Conservation (phyloP, 2,888 invertebrate species). For the Diarsia rubi region DNA sequence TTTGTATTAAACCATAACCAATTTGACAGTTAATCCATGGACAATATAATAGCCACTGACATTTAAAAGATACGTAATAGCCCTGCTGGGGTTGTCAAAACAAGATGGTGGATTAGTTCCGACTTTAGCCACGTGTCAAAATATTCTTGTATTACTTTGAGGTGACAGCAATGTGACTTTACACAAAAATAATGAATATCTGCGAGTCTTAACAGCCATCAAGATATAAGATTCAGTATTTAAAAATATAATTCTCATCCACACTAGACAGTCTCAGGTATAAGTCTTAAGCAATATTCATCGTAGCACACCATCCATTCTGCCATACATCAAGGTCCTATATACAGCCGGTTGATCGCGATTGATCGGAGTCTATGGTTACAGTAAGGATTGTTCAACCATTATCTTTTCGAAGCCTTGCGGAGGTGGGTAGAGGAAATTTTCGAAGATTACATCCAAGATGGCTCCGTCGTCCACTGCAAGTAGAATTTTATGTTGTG, state of each 20-base stretch:
- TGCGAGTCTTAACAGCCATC: conserved; percentile 37
- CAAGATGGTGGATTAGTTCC: not conserved
- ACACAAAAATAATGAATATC: not conserved
- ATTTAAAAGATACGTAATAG: too few relatives aligned
- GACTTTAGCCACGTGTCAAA: not conserved
- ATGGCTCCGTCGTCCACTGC: conserved; percentile 99
- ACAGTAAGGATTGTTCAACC: conserved; percentile 98
- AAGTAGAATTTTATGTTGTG: conserved; percentile 66
- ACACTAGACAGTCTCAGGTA: conserved; percentile 62
- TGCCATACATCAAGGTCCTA: conserved; percentile 66
- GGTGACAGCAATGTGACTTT: not conserved
- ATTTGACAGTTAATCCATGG: too few relatives aligned
- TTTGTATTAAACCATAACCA: too few relatives aligned
- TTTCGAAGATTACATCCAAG: conserved; percentile 97
- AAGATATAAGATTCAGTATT: conserved; percentile 56
- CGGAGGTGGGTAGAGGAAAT: conserved; percentile 96
- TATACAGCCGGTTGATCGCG: conserved; percentile 58
- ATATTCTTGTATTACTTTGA: not conserved
- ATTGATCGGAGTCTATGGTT: conserved; percentile 80
- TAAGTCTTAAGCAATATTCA: conserved; percentile 64
- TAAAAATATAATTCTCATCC: conserved; percentile 64
- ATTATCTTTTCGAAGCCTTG: conserved; percentile 98
- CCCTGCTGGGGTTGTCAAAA: not conserved
- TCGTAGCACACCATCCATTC: conserved; percentile 56
- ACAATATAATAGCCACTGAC: too few relatives aligned